Base-by-base conservation (phyloP, 2,797 vertebrate species). In the Semaprochilodus insignis region DNA sequence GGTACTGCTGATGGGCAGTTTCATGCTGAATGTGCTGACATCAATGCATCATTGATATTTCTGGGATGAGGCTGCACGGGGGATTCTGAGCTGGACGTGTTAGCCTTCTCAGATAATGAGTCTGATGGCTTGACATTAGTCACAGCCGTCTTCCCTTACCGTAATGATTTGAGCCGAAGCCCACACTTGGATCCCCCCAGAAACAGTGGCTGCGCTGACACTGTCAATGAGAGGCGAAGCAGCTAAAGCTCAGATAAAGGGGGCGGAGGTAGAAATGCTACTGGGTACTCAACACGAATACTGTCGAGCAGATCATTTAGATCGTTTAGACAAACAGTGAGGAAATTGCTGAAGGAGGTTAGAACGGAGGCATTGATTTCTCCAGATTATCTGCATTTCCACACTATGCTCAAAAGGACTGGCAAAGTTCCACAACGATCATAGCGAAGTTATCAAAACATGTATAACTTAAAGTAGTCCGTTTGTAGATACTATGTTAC, bases 91-190 rank as follows among this genome's bases (percentile, higher is more conserved):
- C 36, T 69, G 36, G 19, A 54, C 17, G 17, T 57, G 72, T 65
- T 67, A 57, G 62, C 73, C 66, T 8, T 72, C 23, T 67, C 72
- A 81, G 73, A 81, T 75, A 81, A 76, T 62, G 3, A 52, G 52
- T 57, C 48, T 67, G 72, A 75, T 67, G 48, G 74, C 66, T 25
- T 27, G 62, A 75, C 74, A 66, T 67, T 81, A 57, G 62, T 51
- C 6, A 5, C 27, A 6, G 63, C 52, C 14, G 15, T 52, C 23
- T 15, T 19, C 63, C 31, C 63, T 6, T 66, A 8, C 63, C 31
- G 13, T 36, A 66, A 66, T 66, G 63, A 36, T 66, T 66, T 36
- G 31, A 66, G 31, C 63, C 6, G 17, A 66, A 66, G 31, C 63
- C 63, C 14, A 66, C 31, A 16, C 63, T 34, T 17, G 27, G 27